Conservation (phyloP, 1,140 invertebrate genomes). For the Leptinotarsa undecemlineata region DNA sequence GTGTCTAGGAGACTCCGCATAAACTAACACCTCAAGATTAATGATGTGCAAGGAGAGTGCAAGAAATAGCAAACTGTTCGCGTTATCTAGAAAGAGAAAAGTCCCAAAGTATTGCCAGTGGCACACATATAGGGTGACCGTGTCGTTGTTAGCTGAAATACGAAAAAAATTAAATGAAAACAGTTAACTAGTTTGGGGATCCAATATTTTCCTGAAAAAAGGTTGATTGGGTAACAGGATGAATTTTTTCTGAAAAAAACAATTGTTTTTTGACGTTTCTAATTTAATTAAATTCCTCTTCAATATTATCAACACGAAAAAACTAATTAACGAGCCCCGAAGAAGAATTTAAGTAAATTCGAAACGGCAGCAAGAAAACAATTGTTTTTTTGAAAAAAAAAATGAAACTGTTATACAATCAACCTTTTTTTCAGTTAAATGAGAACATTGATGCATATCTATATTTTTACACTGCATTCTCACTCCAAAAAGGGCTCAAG, state of each 20-base stretch:
- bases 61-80: neutral
- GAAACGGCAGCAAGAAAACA: no score
- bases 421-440: no score
- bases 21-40: constrained; percentile 1
- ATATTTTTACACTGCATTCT: no score
- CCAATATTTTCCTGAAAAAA: neutral
- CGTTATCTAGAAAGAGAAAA: neutral
- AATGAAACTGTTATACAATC: no score
- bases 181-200: neutral
- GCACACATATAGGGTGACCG: no score
- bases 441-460: no score
- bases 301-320: neutral
- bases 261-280: no score
- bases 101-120: neutral
- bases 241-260: neutral
- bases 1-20: neutral
- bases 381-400: no score
- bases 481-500: no score
- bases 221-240: neutral
- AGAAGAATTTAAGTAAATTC: no score
- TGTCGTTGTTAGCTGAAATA: no score
- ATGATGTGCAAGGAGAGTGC: constrained; percentile 4
- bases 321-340: neutral
- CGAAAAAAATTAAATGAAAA: neutral
- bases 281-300: no score